Conservation (phyloP, 2,113 vertebrate genomes). For the Xyrauchen texanus region DNA sequence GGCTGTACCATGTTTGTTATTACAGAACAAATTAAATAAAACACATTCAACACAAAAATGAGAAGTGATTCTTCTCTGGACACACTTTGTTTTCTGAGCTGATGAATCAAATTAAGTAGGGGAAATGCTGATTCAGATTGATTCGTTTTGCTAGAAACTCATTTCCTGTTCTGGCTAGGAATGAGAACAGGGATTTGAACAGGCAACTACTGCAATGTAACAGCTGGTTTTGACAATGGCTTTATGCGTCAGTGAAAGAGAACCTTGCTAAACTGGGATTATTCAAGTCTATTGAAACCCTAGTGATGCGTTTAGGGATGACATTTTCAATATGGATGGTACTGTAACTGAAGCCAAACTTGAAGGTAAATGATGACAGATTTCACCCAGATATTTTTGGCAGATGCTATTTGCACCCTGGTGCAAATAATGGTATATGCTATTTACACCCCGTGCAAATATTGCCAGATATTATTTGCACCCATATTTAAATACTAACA, state of each 20-base stretch:
- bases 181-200: background rate
- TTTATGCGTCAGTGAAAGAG: background rate
- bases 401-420: no score
- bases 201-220: no score
- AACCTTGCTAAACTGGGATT: background rate
- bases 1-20: conserved; percentile 1
- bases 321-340: background rate
- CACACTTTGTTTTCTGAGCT: conserved; percentile 20
- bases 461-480: no score
- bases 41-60: background rate
- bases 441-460: no score
- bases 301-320: background rate
- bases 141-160: background rate
- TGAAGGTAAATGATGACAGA: no score
- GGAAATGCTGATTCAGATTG: background rate
- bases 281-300: background rate
- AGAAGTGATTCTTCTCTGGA: background rate
- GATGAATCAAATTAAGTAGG: background rate
- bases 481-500: no score
- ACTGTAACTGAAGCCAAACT: no score
- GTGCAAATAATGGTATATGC: no score
- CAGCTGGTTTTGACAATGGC: no score
- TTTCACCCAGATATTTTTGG: no score
- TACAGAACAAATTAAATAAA: conserved; percentile 17
- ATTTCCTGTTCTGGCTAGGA: background rate